These are phyloP conservation scores for Choloepus hoffmanni DNA, from an alignment of 2,113 vertebrate species.

Conservation along the genomic window DNA sequence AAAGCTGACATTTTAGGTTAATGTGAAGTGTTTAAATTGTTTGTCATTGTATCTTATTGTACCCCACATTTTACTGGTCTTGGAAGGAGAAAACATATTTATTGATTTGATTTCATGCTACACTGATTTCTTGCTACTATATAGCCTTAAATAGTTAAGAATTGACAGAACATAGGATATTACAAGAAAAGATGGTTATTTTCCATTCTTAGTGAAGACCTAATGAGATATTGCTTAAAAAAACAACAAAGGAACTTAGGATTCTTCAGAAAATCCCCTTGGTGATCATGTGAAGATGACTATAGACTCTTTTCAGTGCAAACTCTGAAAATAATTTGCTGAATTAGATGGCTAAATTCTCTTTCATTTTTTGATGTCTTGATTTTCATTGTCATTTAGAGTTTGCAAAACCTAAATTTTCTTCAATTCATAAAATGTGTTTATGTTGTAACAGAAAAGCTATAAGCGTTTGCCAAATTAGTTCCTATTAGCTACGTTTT, in stretches of 20 bases:
- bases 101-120: constrained; percentile 7
- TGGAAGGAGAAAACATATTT: not conserved
- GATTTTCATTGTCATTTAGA: not conserved
- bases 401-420: constrained; percentile 1
- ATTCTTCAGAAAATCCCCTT: not conserved
- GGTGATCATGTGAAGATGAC: not conserved
- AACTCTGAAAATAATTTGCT: constrained; percentile 13
- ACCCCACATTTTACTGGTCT: not conserved
- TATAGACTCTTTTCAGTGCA: not conserved
- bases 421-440: not conserved
- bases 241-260: not conserved
- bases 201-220: not conserved
- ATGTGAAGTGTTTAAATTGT: not conserved
- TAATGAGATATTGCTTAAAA: constrained; percentile 48
- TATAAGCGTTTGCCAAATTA: not conserved
- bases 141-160: not conserved
- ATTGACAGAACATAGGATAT: not conserved
- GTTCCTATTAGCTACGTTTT: not conserved
- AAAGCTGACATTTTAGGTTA: not conserved
- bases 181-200: not conserved
- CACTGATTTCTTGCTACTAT: constrained; percentile 1
- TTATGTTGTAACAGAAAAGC: not conserved
- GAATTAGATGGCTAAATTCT: not conserved
- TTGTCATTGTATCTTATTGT: not conserved
- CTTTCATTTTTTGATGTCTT: constrained; percentile 1